Evolutionary conservation across 2,888 invertebrate species (phyloP).

Genomic region (Hyposoter dolosus): DNA sequence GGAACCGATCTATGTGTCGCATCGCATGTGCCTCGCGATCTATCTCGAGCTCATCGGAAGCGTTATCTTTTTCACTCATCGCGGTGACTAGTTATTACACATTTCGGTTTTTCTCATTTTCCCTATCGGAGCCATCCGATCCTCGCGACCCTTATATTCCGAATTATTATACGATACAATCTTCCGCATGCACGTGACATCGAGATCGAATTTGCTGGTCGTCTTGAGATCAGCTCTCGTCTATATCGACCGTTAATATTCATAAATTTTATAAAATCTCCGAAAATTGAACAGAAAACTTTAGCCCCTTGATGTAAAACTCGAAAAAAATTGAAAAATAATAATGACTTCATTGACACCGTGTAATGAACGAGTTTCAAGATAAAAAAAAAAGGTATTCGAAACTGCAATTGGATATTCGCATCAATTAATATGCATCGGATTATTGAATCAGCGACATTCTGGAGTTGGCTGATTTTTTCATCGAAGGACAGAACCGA

Average conservation of each 20-base stretch:
- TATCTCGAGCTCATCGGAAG: conserved; percentile 32
- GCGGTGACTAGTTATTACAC: conserved; percentile 32
- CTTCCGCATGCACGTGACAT: conserved; percentile 4
- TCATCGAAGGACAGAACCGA: neutral
- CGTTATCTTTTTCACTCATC: conserved; percentile 12
- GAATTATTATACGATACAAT: conserved; percentile 3
- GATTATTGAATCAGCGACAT: neutral
- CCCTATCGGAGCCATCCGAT: neutral
- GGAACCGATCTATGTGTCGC: conserved; percentile 33
- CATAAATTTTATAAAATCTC: neutral
- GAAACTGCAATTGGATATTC: neutral
- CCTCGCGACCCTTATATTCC: neutral
- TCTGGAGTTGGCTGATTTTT: neutral
- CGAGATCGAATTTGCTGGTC: neutral
- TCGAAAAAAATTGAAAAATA: neutral
- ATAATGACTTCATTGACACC: neutral
- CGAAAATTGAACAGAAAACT: neutral
- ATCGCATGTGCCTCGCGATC: conserved; percentile 47
- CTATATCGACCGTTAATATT: neutral
- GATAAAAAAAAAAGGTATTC: neutral
- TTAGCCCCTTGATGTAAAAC: neutral
- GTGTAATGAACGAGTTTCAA: neutral
- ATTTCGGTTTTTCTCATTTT: conserved; percentile 25
- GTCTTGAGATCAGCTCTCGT: neutral
- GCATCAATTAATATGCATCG: neutral